phyloP scores from a whole-genome alignment of 2,888 invertebrate genomes.

The Drymonia ruficornis region DNA sequence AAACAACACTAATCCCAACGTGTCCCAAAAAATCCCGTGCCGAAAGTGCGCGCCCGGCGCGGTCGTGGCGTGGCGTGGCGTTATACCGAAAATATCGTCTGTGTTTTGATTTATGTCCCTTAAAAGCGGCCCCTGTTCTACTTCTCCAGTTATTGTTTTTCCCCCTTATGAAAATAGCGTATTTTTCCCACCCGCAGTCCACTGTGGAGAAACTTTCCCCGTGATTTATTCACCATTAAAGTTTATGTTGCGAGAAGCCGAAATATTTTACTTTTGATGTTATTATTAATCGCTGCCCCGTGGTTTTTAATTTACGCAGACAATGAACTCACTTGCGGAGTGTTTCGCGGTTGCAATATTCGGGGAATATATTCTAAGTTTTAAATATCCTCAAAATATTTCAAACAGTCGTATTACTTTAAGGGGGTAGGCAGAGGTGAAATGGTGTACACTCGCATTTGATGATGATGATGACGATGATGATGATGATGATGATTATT shows the following conservation, averaged over 20 bases:
- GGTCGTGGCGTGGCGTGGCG: conserved; percentile 40
- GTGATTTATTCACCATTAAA: conserved; percentile 68
- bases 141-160: conserved; percentile 79
- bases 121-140: conserved; percentile 76
- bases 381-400: not conserved
- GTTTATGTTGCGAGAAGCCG: conserved; percentile 65
- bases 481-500: too few relatives aligned
- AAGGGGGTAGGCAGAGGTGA: not conserved
- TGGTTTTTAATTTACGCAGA: conserved; percentile 12
- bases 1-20: conserved; percentile 77
- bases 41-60: conserved; percentile 60
- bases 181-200: conserved; percentile 67
- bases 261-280: conserved; percentile 47
- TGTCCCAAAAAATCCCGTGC: conserved; percentile 69
- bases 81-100: conserved; percentile 73
- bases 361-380: not conserved
- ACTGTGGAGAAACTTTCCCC: conserved; percentile 59
- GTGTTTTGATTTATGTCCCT: conserved; percentile 81
- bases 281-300: conserved; percentile 33
- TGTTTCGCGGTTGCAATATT: too few relatives aligned
- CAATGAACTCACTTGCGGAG: not conserved
- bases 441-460: too few relatives aligned
- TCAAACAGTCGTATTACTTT: not conserved
- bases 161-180: conserved; percentile 76
- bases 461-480: too few relatives aligned